A percentile compares a stretch with the other conserved stretches of the same genome.
Evolutionary conservation across 1,140 invertebrate genomes (phyloP).

Genomic region (Trichonephila clavata): DNA sequence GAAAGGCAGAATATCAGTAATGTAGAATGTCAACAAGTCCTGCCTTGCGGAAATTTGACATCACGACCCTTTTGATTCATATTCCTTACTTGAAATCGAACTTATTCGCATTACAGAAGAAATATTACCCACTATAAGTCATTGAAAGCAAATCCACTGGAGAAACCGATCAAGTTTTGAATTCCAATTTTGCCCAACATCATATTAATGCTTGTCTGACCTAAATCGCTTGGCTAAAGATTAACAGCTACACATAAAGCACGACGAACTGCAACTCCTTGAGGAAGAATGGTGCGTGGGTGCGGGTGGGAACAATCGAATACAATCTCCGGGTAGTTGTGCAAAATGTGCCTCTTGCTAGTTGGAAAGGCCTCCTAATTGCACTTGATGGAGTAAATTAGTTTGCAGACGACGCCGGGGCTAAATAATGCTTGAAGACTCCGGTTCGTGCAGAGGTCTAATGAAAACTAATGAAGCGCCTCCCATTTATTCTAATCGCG

Average conservation of each 20-base stretch:
- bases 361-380: slow-evolving; percentile 41
- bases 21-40: neutral
- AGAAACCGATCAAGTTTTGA: neutral
- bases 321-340: slow-evolving; percentile 12
- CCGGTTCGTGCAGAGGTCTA: slow-evolving; percentile 33
- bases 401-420: slow-evolving; percentile 44
- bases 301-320: slow-evolving; percentile 21
- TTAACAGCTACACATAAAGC: slow-evolving; percentile 48
- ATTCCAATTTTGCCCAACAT: neutral
- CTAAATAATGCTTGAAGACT: slow-evolving; percentile 54
- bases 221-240: slow-evolving; percentile 28
- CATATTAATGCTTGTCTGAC: slow-evolving; percentile 25
- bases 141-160: neutral
- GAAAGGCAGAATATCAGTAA: neutral
- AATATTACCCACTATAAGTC: neutral
- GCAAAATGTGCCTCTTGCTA: slow-evolving; percentile 40
- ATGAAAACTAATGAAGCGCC: slow-evolving; percentile 73
- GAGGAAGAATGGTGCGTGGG: neutral
- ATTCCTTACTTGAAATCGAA: neutral
- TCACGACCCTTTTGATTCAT: neutral
- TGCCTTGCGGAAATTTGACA: neutral
- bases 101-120: neutral
- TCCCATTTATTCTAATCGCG: slow-evolving; percentile 67
- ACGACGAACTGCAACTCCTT: neutral
- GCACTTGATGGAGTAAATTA: slow-evolving; percentile 67